These are phyloP conservation scores for Microcebus jonahi DNA, from an alignment of 2,113 vertebrate species.

Conservation along the genomic window DNA sequence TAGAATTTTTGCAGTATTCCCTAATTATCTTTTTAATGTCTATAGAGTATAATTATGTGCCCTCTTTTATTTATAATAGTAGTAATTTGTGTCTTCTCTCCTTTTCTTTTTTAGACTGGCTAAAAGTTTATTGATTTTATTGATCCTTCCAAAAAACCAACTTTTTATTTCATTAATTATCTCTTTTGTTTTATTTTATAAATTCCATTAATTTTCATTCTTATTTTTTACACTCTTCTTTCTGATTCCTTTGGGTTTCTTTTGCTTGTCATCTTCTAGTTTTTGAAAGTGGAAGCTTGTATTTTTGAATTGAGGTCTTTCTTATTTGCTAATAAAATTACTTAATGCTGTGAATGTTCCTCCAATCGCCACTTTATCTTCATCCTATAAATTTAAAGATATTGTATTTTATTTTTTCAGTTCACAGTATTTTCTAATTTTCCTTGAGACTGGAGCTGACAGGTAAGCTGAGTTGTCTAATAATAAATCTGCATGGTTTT, in stretches of 20 bases:
- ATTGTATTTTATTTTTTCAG: not conserved
- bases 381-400: not conserved
- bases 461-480: not conserved
- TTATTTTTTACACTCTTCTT: not conserved
- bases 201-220: not conserved
- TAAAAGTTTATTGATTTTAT: not conserved
- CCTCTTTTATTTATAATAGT: not conserved
- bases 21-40: not conserved
- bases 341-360: not conserved
- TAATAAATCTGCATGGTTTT: not conserved
- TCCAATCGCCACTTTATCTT: not conserved
- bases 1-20: not conserved
- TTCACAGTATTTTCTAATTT: not conserved
- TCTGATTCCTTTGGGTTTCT: not conserved
- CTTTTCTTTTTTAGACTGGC: not conserved
- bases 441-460: not conserved
- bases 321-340: slow-evolving; percentile 4
- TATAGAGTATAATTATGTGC: not conserved
- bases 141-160: not conserved
- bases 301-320: not conserved
- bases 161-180: slow-evolving; percentile 8
- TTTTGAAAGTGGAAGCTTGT: not conserved
- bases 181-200: not conserved
- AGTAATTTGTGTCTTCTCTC: not conserved
- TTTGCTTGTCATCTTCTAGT: not conserved